Percentiles rank a stretch among this genome's conserved stretches.
Evolutionary conservation across 2,113 vertebrate species (phyloP).

Genomic region (Mus musculus): DNA sequence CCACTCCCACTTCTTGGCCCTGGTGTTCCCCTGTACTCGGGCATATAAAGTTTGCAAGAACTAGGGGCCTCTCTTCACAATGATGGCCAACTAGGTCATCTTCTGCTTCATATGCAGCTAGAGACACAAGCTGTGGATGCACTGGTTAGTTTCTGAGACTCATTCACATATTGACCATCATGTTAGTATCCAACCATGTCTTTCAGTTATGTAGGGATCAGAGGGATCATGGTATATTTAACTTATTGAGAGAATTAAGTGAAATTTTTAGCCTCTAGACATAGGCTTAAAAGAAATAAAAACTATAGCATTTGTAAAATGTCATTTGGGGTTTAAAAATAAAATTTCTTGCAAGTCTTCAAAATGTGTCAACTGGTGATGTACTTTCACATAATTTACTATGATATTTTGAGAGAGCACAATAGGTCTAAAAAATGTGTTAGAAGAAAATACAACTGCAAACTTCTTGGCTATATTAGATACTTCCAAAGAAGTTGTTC

Average conservation of each 20-base stretch:
- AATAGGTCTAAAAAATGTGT: background rate
- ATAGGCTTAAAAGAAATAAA: background rate
- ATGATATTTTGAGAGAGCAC: background rate
- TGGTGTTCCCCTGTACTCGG: no score
- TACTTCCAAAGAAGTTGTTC: background rate
- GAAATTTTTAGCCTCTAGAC: background rate
- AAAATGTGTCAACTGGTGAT: background rate
- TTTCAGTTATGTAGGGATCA: constrained; percentile 48
- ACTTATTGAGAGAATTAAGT: background rate
- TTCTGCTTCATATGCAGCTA: no score
- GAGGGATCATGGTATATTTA: constrained; percentile 57
- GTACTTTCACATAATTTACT: background rate
- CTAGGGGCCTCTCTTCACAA: no score
- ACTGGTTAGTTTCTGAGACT: constrained; percentile 47
- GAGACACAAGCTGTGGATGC: no score
- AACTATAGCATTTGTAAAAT: background rate
- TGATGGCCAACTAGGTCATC: no score
- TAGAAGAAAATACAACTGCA: background rate
- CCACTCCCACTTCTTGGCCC: no score
- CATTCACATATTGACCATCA: background rate
- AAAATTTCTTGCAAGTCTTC: background rate
- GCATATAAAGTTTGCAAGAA: no score
- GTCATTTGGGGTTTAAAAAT: background rate
- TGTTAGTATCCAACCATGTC: background rate
- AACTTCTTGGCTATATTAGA: background rate